Base-by-base conservation (phyloP, 2,113 vertebrate genomes). In the Cygnus buccinator region DNA sequence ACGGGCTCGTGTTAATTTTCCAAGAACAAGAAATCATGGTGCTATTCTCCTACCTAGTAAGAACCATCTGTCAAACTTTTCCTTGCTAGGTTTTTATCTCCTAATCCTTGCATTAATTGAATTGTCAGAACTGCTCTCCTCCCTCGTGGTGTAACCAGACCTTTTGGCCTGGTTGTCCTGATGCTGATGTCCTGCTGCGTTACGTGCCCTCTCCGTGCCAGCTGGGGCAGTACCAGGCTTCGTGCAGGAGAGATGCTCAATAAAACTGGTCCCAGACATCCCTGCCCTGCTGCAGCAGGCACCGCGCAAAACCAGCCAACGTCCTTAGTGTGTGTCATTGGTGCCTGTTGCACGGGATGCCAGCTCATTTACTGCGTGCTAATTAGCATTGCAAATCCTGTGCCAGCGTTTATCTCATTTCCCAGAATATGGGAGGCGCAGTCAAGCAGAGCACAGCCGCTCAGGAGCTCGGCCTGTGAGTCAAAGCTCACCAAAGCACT, bases 181-280 rank as follows among this genome's bases (percentile, higher is more conserved):
- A 10, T 39, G 46, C 46, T 48, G 46, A 19, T 68, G 52, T 46
- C 12, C 61, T 29, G 3, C 29, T 55, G 4, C 50, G 17, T 28
- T 50, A 20, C 9, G 3, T 1, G 0, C 1, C 13, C 28, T 3
- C 50, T 62, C 33, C 41, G 8, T 2, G 10, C 28, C 63, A 46
- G 23, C 3, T 46, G 66, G 43, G 66, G 43, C 21, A 33, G 43
- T 11, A 31, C 21, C 19, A 54, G 65, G 35, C n/a, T 37, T 48
- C 44, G 39, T 0, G 0, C 26, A 61, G 46, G 44, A 39, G 55
- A 33, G 5, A 3, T 4, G 13, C 28, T 54, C 29, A 33, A 17
- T 12, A 13, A 59, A 35, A 72, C 1, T 14, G 10, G 10, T 25
- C 23, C 55, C 74, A 33, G 39, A 6, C 26, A 5, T 2, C 74